Percentiles rank a stretch among this genome's conserved stretches.
Evolutionary conservation across 1,140 invertebrate genomes (phyloP).

Genomic region (Polypedilum pembai): DNA sequence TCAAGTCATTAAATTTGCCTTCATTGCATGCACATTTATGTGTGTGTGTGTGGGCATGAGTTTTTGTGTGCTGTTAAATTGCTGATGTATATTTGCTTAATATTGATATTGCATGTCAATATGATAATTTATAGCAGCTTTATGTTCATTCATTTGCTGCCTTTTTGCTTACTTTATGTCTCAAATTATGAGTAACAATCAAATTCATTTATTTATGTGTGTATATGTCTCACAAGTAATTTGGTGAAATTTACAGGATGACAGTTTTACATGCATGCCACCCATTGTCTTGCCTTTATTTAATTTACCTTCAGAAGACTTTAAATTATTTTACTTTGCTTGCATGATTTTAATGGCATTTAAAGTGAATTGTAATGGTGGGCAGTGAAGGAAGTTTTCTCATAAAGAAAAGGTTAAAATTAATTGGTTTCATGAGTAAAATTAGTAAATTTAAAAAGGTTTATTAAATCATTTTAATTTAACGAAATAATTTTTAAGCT

Average conservation of each 20-base stretch:
- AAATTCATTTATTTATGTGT: not conserved
- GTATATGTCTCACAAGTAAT: not conserved
- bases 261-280: not conserved
- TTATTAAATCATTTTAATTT: too few species aligned
- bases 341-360: too few species aligned
- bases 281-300: too few species aligned
- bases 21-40: not conserved
- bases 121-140: conserved; percentile 7
- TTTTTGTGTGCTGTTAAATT: not conserved
- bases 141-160: not conserved
- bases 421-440: too few species aligned
- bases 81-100: conserved; percentile 18
- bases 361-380: too few species aligned
- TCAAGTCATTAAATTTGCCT: too few species aligned
- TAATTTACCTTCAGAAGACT: too few species aligned
- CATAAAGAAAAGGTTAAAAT: too few species aligned
- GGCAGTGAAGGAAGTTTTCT: too few species aligned
- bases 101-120: conserved; percentile 18
- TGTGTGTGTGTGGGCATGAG: not conserved
- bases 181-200: not conserved
- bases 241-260: conserved; percentile 6
- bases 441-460: too few species aligned
- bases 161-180: not conserved
- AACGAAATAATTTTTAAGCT: too few species aligned
- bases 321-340: too few species aligned